A percentile compares a stretch with the other conserved stretches of the same genome.
phyloP scores from a whole-genome alignment of 2,113 vertebrate genomes.

The human (Homo sapiens) region GRCh38 chr20:11704501-11705000 shows the following conservation, averaged over 20 bases:
- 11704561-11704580: neutral
- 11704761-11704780: neutral
- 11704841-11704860: neutral
- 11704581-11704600: neutral
- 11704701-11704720: neutral
- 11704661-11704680: neutral
- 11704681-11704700: neutral
- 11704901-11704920: neutral
- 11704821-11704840: neutral
- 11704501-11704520: neutral
- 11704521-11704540: neutral
- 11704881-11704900: neutral
- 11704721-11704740: neutral
- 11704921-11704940: neutral
- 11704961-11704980: neutral
- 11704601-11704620: neutral
- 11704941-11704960: neutral
- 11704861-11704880: neutral
- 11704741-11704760: neutral
- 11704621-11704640: neutral
- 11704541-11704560: neutral
- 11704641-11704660: neutral
- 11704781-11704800: neutral
- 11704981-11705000: neutral
- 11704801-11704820: neutral